Conservation (phyloP, 2,888 invertebrate species). For the Lithosia quadra region DNA sequence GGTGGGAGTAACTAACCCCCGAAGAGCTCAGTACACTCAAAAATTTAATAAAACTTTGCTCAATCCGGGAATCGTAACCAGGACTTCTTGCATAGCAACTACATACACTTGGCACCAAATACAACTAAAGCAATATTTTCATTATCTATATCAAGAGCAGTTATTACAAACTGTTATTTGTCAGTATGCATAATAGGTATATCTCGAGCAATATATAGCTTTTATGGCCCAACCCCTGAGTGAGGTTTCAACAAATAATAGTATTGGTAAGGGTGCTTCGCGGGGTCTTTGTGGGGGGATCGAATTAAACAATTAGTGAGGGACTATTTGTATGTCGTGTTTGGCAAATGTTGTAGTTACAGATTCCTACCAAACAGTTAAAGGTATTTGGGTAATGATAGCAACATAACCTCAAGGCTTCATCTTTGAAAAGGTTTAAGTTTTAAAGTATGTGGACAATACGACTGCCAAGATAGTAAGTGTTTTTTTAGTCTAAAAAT, state of each 20-base stretch:
- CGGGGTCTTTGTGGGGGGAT: constrained; percentile 13
- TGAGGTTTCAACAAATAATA: constrained; percentile 41
- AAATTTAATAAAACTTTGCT: constrained; percentile 1
- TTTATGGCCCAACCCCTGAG: constrained; percentile 22
- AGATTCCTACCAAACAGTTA: not conserved
- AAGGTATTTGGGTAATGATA: not conserved
- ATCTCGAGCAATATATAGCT: constrained; percentile 3
- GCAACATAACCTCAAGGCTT: not conserved
- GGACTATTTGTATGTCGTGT: constrained; percentile 17
- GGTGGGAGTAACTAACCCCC: too few species aligned
- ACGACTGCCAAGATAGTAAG: not conserved
- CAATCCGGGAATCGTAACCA: not conserved
- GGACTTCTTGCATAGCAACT: too few species aligned
- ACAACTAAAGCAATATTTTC: not conserved
- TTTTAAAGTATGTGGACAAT: not conserved
- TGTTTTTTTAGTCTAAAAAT: not conserved
- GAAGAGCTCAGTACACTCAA: too few species aligned
- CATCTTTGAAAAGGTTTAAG: not conserved
- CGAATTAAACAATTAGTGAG: constrained; percentile 45
- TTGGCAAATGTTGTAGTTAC: constrained; percentile 10
- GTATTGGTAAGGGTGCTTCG: constrained; percentile 26
- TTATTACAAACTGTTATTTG: not conserved
- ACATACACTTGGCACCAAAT: not conserved
- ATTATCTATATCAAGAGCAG: not conserved
- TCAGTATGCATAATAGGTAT: not conserved